Evolutionary conservation across 2,888 invertebrate genomes (phyloP), one percentile per base, ranked within the genome.

Genomic region (Laothoe populi): DNA sequence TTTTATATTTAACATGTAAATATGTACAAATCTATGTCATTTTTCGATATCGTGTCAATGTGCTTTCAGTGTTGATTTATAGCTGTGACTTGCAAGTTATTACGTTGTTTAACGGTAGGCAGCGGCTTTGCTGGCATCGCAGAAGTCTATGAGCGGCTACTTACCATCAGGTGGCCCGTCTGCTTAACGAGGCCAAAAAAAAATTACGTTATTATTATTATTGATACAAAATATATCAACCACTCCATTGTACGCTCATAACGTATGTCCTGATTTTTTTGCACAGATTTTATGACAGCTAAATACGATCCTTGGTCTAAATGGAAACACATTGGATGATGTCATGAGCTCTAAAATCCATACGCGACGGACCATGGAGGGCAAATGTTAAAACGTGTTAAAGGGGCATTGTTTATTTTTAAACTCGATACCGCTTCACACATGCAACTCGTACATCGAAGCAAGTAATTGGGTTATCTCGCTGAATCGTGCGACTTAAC

Each of bases 281-380:
- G 21, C 31, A 19, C 49, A 35, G 24, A 40, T 53, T 53, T 60
- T 13, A 46, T 11, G 42, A 40, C 40, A 31, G 40, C 31, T 57
- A 42, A 42, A 23, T 24, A 38, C 44, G 65, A 68, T 63, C 57
- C 64, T 62, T 60, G 64, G 68, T 73, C 72, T 77, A 78, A 81
- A 82, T 79, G 72, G 66, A 68, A 71, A 67, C 79, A 75, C 73
- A 75, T 74, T 73, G 70, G 75, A 72, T 83, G 84, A 83, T 82
- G 80, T 86, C 85, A 87, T 78, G 80, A 75, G 70, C 66, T 70
- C 67, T 66, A 74, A 71, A 77, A 72, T 76, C 83, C 85, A 82
- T 79, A 83, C 76, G 75, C 73, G 75, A 60, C 75, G 72, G 73
- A 79, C 81, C 86, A 77, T 81, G 75, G 66, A 68, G 70, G 63